A percentile compares a stretch with the other conserved stretches of the same genome.
phyloP scores from a whole-genome alignment of 2,113 vertebrate species.

The Campylomormyrus tamandua region DNA sequence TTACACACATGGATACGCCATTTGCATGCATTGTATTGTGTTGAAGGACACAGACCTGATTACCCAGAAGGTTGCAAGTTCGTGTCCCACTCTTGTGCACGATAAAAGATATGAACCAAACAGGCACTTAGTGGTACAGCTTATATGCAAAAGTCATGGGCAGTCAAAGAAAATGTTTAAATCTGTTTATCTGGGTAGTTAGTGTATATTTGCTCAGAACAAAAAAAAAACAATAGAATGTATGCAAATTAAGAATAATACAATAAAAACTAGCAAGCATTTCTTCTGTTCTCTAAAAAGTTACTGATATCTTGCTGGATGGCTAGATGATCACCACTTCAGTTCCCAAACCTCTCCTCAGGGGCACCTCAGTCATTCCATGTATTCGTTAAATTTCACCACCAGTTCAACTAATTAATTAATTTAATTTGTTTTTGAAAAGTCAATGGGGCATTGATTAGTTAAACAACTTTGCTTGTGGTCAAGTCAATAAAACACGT shows the following conservation, averaged over 20 bases:
- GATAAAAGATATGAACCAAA: background rate
- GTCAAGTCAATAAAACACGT: background rate
- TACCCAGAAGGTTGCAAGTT: background rate
- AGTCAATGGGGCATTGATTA: background rate
- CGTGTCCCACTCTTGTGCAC: background rate
- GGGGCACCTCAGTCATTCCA: background rate
- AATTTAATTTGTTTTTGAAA: background rate
- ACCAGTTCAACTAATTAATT: background rate
- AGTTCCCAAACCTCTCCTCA: background rate
- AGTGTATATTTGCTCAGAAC: background rate
- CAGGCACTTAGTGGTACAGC: background rate
- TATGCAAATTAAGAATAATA: background rate
- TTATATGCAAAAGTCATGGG: background rate
- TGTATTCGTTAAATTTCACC: background rate
- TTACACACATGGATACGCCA: background rate
- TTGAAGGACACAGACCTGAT: background rate
- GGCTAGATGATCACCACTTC: background rate
- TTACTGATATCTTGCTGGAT: background rate
- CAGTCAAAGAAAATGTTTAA: background rate
- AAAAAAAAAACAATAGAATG: background rate
- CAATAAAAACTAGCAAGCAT: background rate
- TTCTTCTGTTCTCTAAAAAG: background rate
- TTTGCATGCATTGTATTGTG: background rate
- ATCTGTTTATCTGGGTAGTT: background rate
- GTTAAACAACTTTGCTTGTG: background rate